Base-by-base conservation (phyloP, 2,888 invertebrate genomes). In the Diadegma fenestrale region DNA sequence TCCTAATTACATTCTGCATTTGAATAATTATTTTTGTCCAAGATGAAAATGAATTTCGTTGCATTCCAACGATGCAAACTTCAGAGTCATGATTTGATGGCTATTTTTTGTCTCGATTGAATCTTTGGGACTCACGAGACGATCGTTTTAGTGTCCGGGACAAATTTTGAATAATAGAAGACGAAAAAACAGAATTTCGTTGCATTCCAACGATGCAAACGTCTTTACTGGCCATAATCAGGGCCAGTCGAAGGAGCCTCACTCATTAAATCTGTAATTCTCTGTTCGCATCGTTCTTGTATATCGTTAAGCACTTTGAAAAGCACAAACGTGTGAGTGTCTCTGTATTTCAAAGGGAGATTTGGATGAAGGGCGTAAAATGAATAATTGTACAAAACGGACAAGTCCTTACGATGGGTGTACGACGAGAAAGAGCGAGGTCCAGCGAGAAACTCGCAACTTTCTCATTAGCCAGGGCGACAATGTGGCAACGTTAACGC, bases 391-490 rank as follows among this genome's bases (percentile, higher is more conserved):
- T 17, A 68, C 43, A 30, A 22, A 43, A 30, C n/a, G 54, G 68
- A 43, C 41, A 68, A 30, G 77, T 77, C 77, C 68, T 54, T 64
- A 64, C 76, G 76, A 66, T 77, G n/a, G 17, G 64, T 54, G 54
- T 14, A 33, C n/a, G 12, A 19, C 33, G 69, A 71, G 63, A 37
- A 26, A 71, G 80, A 19, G 43, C 61, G 43, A 68, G 61, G 51
- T 45, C 66, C 51, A 72, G 72, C 66, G 72, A 75, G 78, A 82
- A 79, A 80, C 80, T 80, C 80, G 82, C 90, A 92, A 92, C 91
- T 92, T 93, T 93, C 91, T 93, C 93, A 93, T 93, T 93, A 93
- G 92, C 90, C 91, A 87, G 85, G 86, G 89, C 90, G 91, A 93
- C 92, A 92, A 93, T 92, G 89, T 90, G 86, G 88, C 89, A 88